Conservation (phyloP, 64 coral and sea anemone species). For the Dendronephthya gigantea region DNA sequence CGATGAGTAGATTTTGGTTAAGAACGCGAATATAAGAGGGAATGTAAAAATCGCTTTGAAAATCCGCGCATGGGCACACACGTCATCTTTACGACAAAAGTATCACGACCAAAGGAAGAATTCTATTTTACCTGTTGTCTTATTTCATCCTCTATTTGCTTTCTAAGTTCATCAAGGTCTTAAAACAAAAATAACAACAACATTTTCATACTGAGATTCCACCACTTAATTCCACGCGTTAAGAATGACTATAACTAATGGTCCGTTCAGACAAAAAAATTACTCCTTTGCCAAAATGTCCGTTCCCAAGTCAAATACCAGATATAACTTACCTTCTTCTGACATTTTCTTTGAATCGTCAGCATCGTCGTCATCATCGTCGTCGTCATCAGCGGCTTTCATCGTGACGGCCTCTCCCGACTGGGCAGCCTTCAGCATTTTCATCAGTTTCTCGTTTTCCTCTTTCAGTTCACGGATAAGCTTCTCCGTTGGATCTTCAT, state of each 20-base stretch:
- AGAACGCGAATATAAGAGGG: no score
- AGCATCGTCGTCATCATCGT: slow-evolving; percentile 33
- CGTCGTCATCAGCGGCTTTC: slow-evolving; percentile 58
- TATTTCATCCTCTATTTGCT: slow-evolving; percentile 92
- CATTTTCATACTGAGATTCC: neutral
- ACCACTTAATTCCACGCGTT: neutral
- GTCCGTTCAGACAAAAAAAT: no score
- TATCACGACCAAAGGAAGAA: neutral
- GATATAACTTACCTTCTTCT: slow-evolving; percentile 44
- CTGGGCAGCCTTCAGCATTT: slow-evolving; percentile 80
- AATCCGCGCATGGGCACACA: no score
- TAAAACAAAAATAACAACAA: neutral
- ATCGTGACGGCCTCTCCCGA: slow-evolving; percentile 51
- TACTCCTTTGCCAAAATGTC: no score
- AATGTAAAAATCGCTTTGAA: no score
- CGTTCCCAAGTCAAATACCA: no score
- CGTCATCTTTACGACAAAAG: no score
- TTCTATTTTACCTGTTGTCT: slow-evolving; percentile 49
- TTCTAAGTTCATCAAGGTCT: slow-evolving; percentile 84
- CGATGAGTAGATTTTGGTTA: no score
- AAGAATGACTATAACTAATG: no score
- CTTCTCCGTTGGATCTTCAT: slow-evolving; percentile 94
- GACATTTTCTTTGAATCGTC: slow-evolving; percentile 35
- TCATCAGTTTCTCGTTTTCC: slow-evolving; percentile 71
- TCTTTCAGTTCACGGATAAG: slow-evolving; percentile 78